Percentiles rank a stretch among this genome's conserved stretches.
Conservation (phyloP, 2,888 invertebrate genomes). For the Asteroscopus sphinx region DNA sequence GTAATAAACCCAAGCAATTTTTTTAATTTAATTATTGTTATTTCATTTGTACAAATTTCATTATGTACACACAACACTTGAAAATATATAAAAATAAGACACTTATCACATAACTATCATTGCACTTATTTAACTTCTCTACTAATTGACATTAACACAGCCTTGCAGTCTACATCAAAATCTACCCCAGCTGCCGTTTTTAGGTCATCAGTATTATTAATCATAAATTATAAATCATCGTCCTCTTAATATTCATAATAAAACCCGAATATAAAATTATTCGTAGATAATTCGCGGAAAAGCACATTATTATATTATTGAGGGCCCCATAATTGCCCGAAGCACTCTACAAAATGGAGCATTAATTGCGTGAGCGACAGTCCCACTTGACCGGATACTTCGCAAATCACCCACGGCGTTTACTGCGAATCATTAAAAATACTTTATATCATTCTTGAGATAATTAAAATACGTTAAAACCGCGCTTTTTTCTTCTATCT, state of each 20-base stretch:
- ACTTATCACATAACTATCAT: too few species aligned
- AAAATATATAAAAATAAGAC: too few species aligned
- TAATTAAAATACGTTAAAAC: not conserved
- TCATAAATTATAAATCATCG: slow-evolving; percentile 26
- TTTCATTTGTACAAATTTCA: too few species aligned
- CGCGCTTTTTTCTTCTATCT: too few species aligned
- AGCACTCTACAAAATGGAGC: slow-evolving; percentile 58
- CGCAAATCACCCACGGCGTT: slow-evolving; percentile 28
- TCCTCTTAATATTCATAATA: slow-evolving; percentile 30
- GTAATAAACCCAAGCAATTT: too few species aligned
- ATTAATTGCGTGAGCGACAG: slow-evolving; percentile 56
- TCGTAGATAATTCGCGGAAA: slow-evolving; percentile 47
- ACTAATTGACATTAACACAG: too few species aligned
- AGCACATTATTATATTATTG: slow-evolving; percentile 55
- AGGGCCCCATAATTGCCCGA: slow-evolving; percentile 52
- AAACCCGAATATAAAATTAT: slow-evolving; percentile 37
- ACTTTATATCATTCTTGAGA: slow-evolving; percentile 24
- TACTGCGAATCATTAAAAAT: slow-evolving; percentile 45
- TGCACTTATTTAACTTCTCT: too few species aligned
- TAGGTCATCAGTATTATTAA: not conserved
- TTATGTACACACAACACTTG: too few species aligned
- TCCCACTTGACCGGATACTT: slow-evolving; percentile 54
- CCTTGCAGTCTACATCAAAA: not conserved
- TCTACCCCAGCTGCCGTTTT: not conserved
- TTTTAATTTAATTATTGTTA: too few species aligned